A percentile compares a stretch with the other conserved stretches of the same genome.
Conservation (phyloP, 2,113 vertebrate species). For the Hyperoodon ampullatus region DNA sequence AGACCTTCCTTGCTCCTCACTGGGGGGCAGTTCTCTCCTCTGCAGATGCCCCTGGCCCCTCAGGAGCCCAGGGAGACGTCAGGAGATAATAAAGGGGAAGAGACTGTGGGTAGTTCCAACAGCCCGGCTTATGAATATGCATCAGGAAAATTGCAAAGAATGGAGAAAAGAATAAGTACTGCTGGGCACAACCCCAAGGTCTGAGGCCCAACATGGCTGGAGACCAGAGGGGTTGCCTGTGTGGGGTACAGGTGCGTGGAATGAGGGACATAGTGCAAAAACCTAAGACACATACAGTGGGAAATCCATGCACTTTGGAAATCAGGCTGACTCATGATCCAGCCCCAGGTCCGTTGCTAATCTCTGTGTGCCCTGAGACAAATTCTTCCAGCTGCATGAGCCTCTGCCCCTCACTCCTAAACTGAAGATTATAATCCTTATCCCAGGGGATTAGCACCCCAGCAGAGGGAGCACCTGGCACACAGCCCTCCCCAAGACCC, state of each 20-base stretch:
- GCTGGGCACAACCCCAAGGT: background rate
- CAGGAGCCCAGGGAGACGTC: background rate
- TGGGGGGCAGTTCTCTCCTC: background rate
- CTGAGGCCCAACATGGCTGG: background rate
- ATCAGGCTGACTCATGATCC: background rate
- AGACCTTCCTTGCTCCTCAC: background rate
- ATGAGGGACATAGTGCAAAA: background rate
- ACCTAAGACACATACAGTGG: background rate
- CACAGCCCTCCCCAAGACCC: background rate
- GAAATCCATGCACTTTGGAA: background rate
- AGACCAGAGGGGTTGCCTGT: background rate
- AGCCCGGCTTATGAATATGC: background rate
- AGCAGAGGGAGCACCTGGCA: background rate
- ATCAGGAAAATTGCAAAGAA: background rate
- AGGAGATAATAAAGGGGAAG: background rate
- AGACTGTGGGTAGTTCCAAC: background rate
- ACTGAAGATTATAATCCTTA: background rate
- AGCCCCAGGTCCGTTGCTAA: background rate
- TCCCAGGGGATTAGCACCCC: background rate
- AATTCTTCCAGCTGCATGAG: background rate
- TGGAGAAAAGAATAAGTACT: background rate
- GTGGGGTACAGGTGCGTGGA: rapidly evolving
- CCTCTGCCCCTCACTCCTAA: background rate
- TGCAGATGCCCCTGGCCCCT: background rate
- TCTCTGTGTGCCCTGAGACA: background rate